These are phyloP conservation scores for Gila orcuttii DNA, from an alignment of 2,113 vertebrate species.

Conservation along the genomic window DNA sequence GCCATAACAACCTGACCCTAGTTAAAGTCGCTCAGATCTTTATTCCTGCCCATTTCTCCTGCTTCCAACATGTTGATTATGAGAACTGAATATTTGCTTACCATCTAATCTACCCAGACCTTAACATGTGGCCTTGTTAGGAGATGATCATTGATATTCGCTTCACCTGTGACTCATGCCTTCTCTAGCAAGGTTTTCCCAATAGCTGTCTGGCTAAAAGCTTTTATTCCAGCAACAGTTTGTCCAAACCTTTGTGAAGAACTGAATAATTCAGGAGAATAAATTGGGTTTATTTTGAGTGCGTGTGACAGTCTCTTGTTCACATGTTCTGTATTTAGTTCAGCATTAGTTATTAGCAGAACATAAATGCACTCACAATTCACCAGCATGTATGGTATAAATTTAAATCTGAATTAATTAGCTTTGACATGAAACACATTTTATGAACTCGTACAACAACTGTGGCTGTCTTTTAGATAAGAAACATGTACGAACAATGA, in stretches of 20 bases:
- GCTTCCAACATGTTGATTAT: too few relatives aligned
- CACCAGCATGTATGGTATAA: background rate
- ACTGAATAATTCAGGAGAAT: slow-evolving; percentile 28
- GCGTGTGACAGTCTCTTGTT: too few relatives aligned
- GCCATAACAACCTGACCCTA: too few relatives aligned
- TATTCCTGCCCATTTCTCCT: too few relatives aligned
- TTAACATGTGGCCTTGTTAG: too few relatives aligned
- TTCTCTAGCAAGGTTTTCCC: background rate
- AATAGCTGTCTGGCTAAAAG: background rate
- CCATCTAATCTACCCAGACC: too few relatives aligned
- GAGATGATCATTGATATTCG: too few relatives aligned
- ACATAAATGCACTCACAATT: background rate
- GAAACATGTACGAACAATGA: background rate
- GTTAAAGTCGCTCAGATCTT: too few relatives aligned
- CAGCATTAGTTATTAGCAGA: background rate
- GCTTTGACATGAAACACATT: background rate
- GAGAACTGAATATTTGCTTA: too few relatives aligned
- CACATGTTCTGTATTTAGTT: background rate
- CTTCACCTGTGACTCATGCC: background rate
- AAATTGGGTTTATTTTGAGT: background rate
- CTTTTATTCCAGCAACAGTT: background rate
- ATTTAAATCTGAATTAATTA: background rate
- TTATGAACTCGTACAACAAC: background rate
- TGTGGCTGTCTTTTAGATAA: background rate
- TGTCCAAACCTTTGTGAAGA: slow-evolving; percentile 7